Base-by-base conservation (phyloP, 2,888 invertebrate genomes). In the Nematopogon swammerdamellus region DNA sequence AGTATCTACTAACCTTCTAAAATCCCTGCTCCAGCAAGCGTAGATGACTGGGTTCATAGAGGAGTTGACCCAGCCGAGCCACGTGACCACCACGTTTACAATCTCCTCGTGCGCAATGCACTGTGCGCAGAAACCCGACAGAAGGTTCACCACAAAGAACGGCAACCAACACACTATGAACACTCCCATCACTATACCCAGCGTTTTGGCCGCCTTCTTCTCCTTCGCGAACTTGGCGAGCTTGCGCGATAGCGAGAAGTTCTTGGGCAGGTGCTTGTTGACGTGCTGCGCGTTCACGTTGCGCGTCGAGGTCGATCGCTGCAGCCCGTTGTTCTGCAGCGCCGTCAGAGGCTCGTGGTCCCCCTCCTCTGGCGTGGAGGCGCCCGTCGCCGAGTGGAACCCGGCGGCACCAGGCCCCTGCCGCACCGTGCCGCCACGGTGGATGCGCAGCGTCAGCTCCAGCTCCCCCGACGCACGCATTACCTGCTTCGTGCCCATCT, bases 11-110 rank as follows among this genome's bases (percentile, higher is more conserved):
- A 67, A 93, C 93, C 94, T 89, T 76, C 94, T 83, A 69, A 97
- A 97, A 73, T 97, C 97, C 63, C 94, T 84, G 80, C 95, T 96
- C 91, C 97, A 97, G 67, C 95, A 95, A n/a, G 97, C 97, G 71
- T 97, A 97, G 65, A 97, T 97, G 57, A 97, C 93, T 0, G 97
- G 97, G 80, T 95, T 95, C 95, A 95, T 95, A 53, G 93, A 91
- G 46, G 94, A 94, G 74, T 95, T 95, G 69, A 95, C 92, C 95
- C 95, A 95, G 49, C 95, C 95, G 44, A 95, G 83, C 95, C 95
- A 95, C 57, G 94, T 94, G 52, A 95, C 94, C 52, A 95, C 86
- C 44, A 92, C 91, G 55, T 90, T 88, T 20, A 95, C 90, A 51
- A 93, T 85, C 70, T 94, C 91, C 65, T 92, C 92, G 63, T 92